Evolutionary conservation across 2,113 vertebrate genomes (phyloP), one percentile per base, ranked within the genome.

Genomic region (Heptranchias perlo): DNA sequence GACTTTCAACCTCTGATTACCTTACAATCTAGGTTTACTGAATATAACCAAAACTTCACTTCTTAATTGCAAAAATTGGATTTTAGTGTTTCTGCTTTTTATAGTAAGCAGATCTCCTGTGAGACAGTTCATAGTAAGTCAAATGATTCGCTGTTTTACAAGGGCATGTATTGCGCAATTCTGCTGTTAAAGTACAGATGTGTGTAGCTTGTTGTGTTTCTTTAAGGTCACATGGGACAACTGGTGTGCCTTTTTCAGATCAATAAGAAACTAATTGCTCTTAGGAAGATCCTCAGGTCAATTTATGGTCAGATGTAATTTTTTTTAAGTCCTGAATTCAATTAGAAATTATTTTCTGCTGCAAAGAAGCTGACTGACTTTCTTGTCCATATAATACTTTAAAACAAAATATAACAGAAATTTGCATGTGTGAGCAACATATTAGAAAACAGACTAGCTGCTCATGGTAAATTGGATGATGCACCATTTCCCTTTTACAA

Each of bases 11-110:
- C 16, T 62, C 8, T 7, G 35, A 62, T 39, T n/a, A 39, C 18
- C 31, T 93, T 93, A 93, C n/a, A 62, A 91, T 93, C 21, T 39
- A 91, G 87, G 31, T n/a, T n/a, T n/a, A n/a, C n/a, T n/a, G n/a
- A n/a, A n/a, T n/a, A n/a, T n/a, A n/a, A n/a, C n/a, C n/a, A n/a
- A n/a, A n/a, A n/a, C n/a, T n/a, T n/a, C n/a, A n/a, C n/a, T n/a
- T n/a, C n/a, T n/a, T n/a, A n/a, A n/a, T n/a, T n/a, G n/a, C n/a
- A n/a, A n/a, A n/a, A n/a, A n/a, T n/a, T n/a, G n/a, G n/a, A n/a
- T n/a, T n/a, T n/a, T n/a, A n/a, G n/a, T n/a, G n/a, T n/a, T n/a
- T n/a, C n/a, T n/a, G n/a, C n/a, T n/a, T n/a, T n/a, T n/a, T n/a
- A n/a, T n/a, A n/a, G n/a, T n/a, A n/a, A n/a, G n/a, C n/a, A n/a